Percentiles rank a stretch among this genome's conserved stretches.
Conservation (phyloP, 2,797 vertebrate species). For the Momotus momota region DNA sequence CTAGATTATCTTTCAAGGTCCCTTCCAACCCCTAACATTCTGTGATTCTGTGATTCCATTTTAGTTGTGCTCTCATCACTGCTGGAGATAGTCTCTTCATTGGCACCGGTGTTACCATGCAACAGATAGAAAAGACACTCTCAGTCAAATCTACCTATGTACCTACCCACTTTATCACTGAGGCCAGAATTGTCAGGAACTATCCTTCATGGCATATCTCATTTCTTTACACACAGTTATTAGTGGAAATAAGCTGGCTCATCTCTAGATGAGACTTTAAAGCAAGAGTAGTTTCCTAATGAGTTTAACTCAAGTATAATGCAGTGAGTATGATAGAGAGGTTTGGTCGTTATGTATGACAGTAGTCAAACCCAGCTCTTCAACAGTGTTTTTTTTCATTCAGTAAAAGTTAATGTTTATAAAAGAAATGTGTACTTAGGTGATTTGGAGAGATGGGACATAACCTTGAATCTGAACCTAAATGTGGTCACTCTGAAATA, state of each 20-base stretch:
- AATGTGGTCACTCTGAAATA: not conserved
- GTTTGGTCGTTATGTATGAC: constrained; percentile 8
- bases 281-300: not conserved
- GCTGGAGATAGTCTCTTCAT: not conserved
- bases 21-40: too few species aligned
- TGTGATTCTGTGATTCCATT: not conserved
- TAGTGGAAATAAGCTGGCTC: constrained; percentile 1
- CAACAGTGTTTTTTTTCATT: not conserved
- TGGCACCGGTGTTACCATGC: not conserved
- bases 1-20: too few species aligned
- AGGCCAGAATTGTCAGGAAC: not conserved
- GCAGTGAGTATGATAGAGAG: not conserved
- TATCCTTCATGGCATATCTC: not conserved
- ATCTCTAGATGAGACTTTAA: constrained; percentile 34
- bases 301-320: not conserved
- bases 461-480: not conserved
- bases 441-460: not conserved
- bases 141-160: not conserved
- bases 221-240: not conserved
- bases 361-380: not conserved
- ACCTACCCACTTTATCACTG: not conserved
- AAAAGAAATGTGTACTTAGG: not conserved
- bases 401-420: not conserved
- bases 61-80: not conserved
- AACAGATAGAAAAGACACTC: not conserved